Base-by-base conservation (phyloP, 2,888 invertebrate species). In the Drosophila quinaria region DNA sequence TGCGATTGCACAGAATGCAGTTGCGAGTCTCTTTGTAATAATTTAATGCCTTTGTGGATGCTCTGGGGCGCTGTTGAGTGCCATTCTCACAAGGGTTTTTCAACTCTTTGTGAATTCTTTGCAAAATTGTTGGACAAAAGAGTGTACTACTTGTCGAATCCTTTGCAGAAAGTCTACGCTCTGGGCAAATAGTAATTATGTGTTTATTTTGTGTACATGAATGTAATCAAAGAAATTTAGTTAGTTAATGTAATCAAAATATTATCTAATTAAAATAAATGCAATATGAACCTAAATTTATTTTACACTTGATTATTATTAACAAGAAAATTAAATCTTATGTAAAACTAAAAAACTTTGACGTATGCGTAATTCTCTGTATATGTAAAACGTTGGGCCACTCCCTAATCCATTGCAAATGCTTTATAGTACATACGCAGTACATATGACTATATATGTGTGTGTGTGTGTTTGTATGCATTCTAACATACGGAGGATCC, bases 31-130 rank as follows among this genome's bases (percentile, higher is more conserved):
- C 79, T 87, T 78, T 71, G 73, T 65, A 75, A 79, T 88, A 74
- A 82, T 87, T 81, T 81, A 68, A 81, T 85, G 65, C 86, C 87
- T 78, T 89, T 89, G 87, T 70, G 69, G 56, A 61, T 54, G 60
- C 65, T 55, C 35, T 59, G 63, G 44, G 54, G 60, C 59, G 55
- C 68, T 63, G 29, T 22, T n/a, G 56, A 75, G 78, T 70, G 55
- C 49, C 51, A 13, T 13, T 33, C 35, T 63, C 60, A 67, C 56
- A 67, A 74, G 58, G 39, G 59, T 19, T 47, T 46, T 60, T 6
- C 59, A 64, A 64, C 64, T 78, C 79, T 69, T 74, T 74, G 65
- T 70, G 65, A 9, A 62, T 71, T 61, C 73, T 67, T 67, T 25
- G 51, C 52, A 33, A 54, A 66, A 46, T 55, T 44, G 61, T 46